Conservation (phyloP, 2,113 vertebrate species). For the Corythoichthys haematopterus region DNA sequence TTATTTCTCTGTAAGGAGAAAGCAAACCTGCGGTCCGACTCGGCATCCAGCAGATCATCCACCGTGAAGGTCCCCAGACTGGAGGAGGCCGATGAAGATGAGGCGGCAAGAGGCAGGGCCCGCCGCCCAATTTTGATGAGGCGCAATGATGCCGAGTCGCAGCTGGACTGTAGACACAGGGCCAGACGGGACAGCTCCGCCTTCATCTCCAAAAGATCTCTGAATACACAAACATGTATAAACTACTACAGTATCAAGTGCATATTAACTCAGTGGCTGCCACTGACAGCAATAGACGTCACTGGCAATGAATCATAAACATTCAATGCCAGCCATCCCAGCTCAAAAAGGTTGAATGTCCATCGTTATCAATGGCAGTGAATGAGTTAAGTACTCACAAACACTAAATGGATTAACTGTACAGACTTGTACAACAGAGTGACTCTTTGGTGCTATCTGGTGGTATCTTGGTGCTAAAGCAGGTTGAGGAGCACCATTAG, state of each 20-base stretch:
- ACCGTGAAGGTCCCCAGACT: not conserved
- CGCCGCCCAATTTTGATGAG: not conserved
- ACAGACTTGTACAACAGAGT: too few species aligned
- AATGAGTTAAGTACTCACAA: too few species aligned
- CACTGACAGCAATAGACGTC: too few species aligned
- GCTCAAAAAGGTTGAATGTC: too few species aligned
- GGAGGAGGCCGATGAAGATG: not conserved
- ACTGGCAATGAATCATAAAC: too few species aligned
- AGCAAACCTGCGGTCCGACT: not conserved
- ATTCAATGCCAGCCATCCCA: too few species aligned
- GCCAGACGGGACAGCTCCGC: conserved; percentile 1
- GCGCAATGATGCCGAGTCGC: not conserved
- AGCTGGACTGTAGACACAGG: conserved; percentile 4
- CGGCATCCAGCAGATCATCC: not conserved
- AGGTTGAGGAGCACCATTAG: too few species aligned
- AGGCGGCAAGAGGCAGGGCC: not conserved
- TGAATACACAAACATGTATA: not conserved
- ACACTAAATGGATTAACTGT: too few species aligned
- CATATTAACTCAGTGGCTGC: too few species aligned
- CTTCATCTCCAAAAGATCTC: conserved; percentile 11
- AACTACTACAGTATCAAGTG: not conserved
- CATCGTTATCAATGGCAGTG: too few species aligned
- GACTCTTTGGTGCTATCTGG: too few species aligned
- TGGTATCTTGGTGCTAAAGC: too few species aligned
- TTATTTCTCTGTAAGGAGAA: not conserved